Base-by-base conservation (phyloP, 2,113 vertebrate species). In the Microcebus griseorufus region DNA sequence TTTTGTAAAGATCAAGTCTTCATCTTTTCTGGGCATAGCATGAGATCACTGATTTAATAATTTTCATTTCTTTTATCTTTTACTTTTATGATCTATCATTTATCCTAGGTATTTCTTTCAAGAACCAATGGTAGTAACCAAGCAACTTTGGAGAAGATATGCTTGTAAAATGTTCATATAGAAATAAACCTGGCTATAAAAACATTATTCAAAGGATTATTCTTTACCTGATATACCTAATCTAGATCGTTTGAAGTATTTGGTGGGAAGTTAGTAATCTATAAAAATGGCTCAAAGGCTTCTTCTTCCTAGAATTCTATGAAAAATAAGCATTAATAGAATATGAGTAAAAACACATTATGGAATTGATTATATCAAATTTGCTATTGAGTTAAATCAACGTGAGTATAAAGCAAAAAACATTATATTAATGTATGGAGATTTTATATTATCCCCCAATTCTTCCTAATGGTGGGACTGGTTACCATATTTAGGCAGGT, bases 1-100 rank as follows among this genome's bases (percentile, higher is more conserved):
- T 69, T 96, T 82, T 72, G 53, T 78, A 67, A 96, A 88, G n/a
- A 86, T 86, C 22, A 96, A 55, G 16, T 81, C 13, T 81, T 94
- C 20, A 45, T 95, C 78, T 82, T 85, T 82, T 93, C 14, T 51
- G n/a, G 23, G n/a, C 58, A 79, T 34, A 62, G 55, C 55, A 64
- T 73, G 76, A 85, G 5, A 55, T 88, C 88, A 75, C 6, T 75
- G 39, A 88, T 69, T 73, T 69, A 93, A 91, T 83, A 79, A 51
- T 86, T 86, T 96, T 88, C 16, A 92, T 81, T 90, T 91, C 14
- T 92, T 96, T 88, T 83, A 94, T 96, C 58, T 90, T 93, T 95
- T 69, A 27, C 23, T 88, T 85, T 94, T 94, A 93, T 80, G 25
- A 60, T 62, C 53, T 85, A 73, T 72, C 84, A 96, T 88, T 94